Evolutionary conservation across 2,113 vertebrate species (phyloP), one percentile per base, ranked within the genome.

Genomic region (Tapirus terrestris): DNA sequence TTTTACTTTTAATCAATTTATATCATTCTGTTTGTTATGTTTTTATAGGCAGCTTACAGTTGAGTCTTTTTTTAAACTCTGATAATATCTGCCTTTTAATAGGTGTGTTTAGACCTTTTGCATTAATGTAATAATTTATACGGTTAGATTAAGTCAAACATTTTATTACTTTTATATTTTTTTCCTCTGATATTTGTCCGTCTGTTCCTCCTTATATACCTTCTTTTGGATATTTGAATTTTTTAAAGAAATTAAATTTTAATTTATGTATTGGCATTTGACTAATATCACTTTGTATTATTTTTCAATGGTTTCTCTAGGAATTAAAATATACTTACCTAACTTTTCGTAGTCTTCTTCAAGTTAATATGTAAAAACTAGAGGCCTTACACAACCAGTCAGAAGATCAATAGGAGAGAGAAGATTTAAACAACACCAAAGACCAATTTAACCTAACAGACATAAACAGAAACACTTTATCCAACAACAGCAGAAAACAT

Each of bases 141-240:
- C 43, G 8, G 36, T 87, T 53, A 31, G 25, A 27, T 70, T 84
- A 77, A 60, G 16, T 23, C n/a, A 72, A 39, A 10, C 12, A 73
- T 91, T 72, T 79, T 77, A 68, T 86, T 86, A n/a, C 56, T 83
- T 83, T 82, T 85, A 36, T 56, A 1, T 83, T 94, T 81, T 81
- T 81, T 1, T 65, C 25, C 21, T 60, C 58, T 75, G 25, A 29
- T 75, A 65, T 79, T 90, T 90, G 43, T 79, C 86, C 39, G 6
- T 85, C 27, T 92, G 10, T 53, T 91, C 16, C n/a, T 13, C 8
- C 4, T 53, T 73, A 56, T 8, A 36, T 9, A 63, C 9, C 9
- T 65, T 65, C 9, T 80, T 73, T 53, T 31, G 58, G 17, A 67
- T 61, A n/a, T 67, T 91, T 70, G 11, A 53, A 61, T 67, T 83